Percentiles rank a stretch among this genome's conserved stretches.
These are phyloP conservation scores for Dufourea novaeangliae DNA, from an alignment of 1,140 invertebrate genomes.

Conservation along the genomic window DNA sequence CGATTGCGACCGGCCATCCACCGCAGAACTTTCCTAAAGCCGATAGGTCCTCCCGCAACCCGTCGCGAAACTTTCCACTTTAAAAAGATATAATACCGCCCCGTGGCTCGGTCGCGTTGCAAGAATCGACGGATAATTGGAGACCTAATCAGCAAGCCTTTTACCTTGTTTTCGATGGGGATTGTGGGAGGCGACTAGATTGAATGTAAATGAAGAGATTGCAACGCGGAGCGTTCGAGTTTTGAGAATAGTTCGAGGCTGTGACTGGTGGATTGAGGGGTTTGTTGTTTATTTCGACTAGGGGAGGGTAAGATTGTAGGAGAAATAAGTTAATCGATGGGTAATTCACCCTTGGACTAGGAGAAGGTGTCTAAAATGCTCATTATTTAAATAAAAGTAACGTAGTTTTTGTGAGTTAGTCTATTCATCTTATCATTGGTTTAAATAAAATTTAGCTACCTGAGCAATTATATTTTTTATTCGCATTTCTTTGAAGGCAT, in stretches of 20 bases:
- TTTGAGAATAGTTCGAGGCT: not conserved
- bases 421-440: too few species aligned
- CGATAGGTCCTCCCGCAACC: slow-evolving; percentile 49
- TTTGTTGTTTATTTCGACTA: not conserved
- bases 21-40: slow-evolving; percentile 61
- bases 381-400: too few species aligned
- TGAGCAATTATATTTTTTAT: too few species aligned
- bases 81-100: slow-evolving; percentile 17
- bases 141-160: slow-evolving; percentile 22
- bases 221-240: not conserved
- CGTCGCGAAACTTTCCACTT: slow-evolving; percentile 33
- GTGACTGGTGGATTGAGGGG: not conserved
- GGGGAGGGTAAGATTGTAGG: not conserved
- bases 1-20: slow-evolving; percentile 20
- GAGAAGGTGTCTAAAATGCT: too few species aligned
- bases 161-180: not conserved
- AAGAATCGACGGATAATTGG: slow-evolving; percentile 41
- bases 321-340: not conserved
- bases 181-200: not conserved
- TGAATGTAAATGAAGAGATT: not conserved
- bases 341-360: too few species aligned
- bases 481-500: too few species aligned
- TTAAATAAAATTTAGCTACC: too few species aligned
- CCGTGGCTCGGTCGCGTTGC: not conserved
- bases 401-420: too few species aligned